Conservation (phyloP, 2,797 vertebrate species). For the Zenarchopterus dispar region DNA sequence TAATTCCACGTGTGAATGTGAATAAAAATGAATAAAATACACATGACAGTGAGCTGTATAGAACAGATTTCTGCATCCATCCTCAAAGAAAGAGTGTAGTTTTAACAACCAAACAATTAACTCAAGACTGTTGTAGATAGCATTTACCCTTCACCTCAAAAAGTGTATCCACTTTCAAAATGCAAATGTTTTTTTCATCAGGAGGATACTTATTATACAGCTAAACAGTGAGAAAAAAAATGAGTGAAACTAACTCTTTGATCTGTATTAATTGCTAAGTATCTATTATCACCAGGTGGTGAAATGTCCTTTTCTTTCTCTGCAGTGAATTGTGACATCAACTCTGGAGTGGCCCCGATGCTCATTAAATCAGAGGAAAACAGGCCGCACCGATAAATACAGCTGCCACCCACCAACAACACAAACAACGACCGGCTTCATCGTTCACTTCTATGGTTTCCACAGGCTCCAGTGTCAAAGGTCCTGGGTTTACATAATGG, state of each 20-base stretch:
- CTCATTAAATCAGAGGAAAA: conserved; percentile 73
- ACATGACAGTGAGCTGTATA: too few species aligned
- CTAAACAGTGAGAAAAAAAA: too few species aligned
- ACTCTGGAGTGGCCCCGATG: conserved; percentile 54
- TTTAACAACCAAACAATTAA: too few species aligned
- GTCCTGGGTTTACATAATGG: conserved; percentile 59
- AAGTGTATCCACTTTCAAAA: too few species aligned
- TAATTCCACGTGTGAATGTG: too few species aligned
- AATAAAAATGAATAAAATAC: too few species aligned
- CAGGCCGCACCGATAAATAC: conserved; percentile 64
- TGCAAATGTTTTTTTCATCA: too few species aligned
- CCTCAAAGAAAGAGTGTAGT: too few species aligned
- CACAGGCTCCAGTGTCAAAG: conserved; percentile 29
- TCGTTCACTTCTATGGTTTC: conserved; percentile 46
- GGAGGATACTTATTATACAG: too few species aligned
- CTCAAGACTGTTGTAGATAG: too few species aligned
- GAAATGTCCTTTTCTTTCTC: conserved; percentile 31
- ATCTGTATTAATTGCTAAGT: conserved; percentile 9
- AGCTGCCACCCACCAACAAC: conserved; percentile 71
- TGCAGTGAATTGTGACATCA: conserved; percentile 44
- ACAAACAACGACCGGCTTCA: conserved; percentile 23
- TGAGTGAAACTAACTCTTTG: conserved; percentile 1
- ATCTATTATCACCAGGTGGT: conserved; percentile 33
- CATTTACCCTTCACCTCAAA: too few species aligned
- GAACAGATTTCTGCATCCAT: too few species aligned